phyloP scores from a whole-genome alignment of 2,888 invertebrate species.

The Scaptomyza tumidula region DNA sequence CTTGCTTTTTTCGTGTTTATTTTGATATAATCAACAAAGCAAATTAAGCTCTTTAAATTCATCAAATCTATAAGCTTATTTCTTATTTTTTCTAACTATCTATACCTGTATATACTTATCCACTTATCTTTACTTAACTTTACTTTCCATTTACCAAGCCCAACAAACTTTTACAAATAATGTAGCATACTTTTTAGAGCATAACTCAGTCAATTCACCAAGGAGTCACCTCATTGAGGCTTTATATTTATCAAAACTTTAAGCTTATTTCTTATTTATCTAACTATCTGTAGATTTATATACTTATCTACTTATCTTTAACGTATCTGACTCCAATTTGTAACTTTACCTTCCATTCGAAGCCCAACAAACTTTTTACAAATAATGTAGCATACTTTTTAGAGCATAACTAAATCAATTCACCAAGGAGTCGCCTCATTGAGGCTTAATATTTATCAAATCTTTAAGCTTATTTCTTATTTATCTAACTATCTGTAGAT shows the following conservation, averaged over 20 bases:
- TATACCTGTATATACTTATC: not conserved
- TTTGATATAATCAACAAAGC: not conserved
- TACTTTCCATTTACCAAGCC: not conserved
- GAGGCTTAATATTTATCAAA: not conserved
- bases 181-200: not conserved
- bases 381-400: not conserved
- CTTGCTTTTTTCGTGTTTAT: not conserved
- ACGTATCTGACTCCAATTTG: too few relatives aligned
- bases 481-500: too few relatives aligned
- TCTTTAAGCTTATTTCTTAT: too few relatives aligned
- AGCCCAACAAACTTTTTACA: not conserved
- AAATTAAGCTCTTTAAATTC: not conserved
- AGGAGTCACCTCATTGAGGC: too few relatives aligned
- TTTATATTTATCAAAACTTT: too few relatives aligned
- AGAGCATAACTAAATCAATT: not conserved
- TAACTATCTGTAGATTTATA: too few relatives aligned
- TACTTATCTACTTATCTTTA: too few relatives aligned
- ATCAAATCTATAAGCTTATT: too few relatives aligned
- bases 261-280: too few relatives aligned
- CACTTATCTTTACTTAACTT: not conserved
- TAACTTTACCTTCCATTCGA: not conserved
- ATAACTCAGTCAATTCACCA: not conserved
- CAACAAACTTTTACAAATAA: not conserved
- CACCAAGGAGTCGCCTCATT: not conserved
- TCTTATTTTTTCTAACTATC: too few relatives aligned